These are phyloP conservation scores for Salmo trutta DNA, from an alignment of 2,797 vertebrate genomes.

Conservation along the genomic window DNA sequence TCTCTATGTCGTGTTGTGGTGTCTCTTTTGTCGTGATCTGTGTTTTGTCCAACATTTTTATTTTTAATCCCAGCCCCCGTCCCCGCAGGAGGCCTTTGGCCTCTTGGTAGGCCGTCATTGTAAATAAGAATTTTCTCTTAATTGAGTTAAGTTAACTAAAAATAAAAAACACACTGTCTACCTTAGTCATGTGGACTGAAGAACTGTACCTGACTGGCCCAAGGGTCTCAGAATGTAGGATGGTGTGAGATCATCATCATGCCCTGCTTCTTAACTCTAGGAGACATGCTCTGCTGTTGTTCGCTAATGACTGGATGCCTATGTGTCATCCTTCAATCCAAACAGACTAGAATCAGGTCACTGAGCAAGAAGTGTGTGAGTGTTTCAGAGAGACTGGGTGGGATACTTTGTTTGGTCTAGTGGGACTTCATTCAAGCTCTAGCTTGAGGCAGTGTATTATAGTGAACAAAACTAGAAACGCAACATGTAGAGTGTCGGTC, in stretches of 20 bases:
- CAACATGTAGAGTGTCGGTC: too few relatives aligned
- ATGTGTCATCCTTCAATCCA: conserved; percentile 63
- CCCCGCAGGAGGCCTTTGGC: too few relatives aligned
- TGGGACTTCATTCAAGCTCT: conserved; percentile 27
- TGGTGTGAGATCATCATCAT: conserved; percentile 51
- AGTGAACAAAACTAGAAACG: too few relatives aligned
- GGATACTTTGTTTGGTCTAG: conserved; percentile 34
- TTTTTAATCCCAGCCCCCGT: too few relatives aligned
- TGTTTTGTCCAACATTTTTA: too few relatives aligned
- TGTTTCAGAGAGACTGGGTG: conserved; percentile 29
- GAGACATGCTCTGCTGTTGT: conserved; percentile 33
- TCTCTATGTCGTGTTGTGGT: too few relatives aligned
- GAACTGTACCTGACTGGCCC: conserved; percentile 40
- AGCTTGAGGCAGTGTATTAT: too few relatives aligned
- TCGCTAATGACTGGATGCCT: conserved; percentile 47
- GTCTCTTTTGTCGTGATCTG: too few relatives aligned
- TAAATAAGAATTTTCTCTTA: too few relatives aligned
- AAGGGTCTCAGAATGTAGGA: conserved; percentile 52
- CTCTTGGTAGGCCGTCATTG: too few relatives aligned
- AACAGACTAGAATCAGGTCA: conserved; percentile 63
- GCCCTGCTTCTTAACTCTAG: conserved; percentile 44
- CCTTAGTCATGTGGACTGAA: conserved; percentile 52
- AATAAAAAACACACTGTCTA: neutral
- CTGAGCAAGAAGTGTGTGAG: conserved; percentile 53
- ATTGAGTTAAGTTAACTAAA: too few relatives aligned